These are phyloP conservation scores for Salarias fasciatus DNA, from an alignment of 2,797 vertebrate species.

Conservation along the genomic window DNA sequence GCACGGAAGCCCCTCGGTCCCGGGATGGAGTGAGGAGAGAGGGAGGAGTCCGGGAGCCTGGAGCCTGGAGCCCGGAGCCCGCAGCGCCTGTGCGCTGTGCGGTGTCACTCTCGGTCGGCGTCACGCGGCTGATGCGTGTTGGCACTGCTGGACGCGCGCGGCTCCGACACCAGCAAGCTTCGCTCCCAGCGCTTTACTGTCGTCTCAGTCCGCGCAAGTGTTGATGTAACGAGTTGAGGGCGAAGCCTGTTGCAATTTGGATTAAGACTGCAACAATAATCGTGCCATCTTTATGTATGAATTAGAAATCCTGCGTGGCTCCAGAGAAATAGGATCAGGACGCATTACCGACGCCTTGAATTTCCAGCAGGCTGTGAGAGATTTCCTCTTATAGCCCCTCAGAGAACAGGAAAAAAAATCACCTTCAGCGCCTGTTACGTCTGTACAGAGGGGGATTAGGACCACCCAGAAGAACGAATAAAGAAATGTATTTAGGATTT, in stretches of 20 bases:
- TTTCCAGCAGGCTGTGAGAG: conserved; percentile 23
- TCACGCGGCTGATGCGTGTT: conserved; percentile 60
- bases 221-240: conserved; percentile 64
- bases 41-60: conserved; percentile 12
- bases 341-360: conserved; percentile 48
- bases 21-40: background rate
- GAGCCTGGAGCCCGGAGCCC: too few relatives aligned
- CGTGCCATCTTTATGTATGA: conserved; percentile 66
- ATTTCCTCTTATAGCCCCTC: conserved; percentile 25
- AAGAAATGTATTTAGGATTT: too few relatives aligned
- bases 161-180: conserved; percentile 30
- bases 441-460: too few relatives aligned
- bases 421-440: background rate
- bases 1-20: conserved; percentile 20
- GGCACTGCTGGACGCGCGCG: conserved; percentile 44
- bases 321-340: conserved; percentile 41
- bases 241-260: conserved; percentile 63
- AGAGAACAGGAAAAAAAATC: background rate
- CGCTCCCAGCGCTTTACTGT: conserved; percentile 52
- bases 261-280: conserved; percentile 66
- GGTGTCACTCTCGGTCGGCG: conserved; percentile 53
- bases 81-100: conserved; percentile 7
- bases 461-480: too few relatives aligned
- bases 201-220: conserved; percentile 12
- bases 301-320: conserved; percentile 55